Evolutionary conservation across 1,140 invertebrate species (phyloP), one percentile per base, ranked within the genome.

Genomic region (Amyelois transitella): DNA sequence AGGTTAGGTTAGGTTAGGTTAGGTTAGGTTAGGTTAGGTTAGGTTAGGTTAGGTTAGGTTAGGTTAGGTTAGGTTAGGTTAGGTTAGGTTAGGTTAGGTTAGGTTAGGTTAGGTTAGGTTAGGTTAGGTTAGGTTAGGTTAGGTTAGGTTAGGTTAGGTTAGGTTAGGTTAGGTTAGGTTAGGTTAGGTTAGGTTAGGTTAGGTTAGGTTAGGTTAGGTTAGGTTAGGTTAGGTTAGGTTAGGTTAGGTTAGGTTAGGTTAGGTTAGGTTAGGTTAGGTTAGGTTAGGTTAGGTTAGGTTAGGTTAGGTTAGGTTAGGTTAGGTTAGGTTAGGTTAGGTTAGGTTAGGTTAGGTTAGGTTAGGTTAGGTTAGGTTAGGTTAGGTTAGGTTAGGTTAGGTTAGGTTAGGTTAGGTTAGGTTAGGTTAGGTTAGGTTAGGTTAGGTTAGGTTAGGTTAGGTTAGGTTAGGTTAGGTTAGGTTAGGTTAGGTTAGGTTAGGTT

Each of bases 81-180:
- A 66, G 69, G 71, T 75, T 75, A 69, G 64, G 69, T 74, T 72
- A 59, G 63, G 71, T 72, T 75, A 63, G 64, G 69, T 71, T 65
- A 55, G 59, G 63, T 69, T 69, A 53, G 65, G 66, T 67, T 49
- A 25, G 47, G 47, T 49, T 49, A 21, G 20, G 21, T 49, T 24
- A 32, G 25, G 25, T 28, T 28, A 32, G 25, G 24, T 32, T 51
- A 32, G 12, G 24, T 32, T 32, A 51, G 25, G 22, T 32, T 32
- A 32, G 25, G 24, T 32, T 51, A 32, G 12, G 50, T 51, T 51
- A 32, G 50, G 50, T 51, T 51, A 32, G 50, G 50, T 51, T 51
- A 32, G 50, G 50, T 51, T 47, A 18, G 10, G 10, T 18, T 28
- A 7, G 24, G 24, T 28, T 53, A 51, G 12, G 43, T 43, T 52